Evolutionary conservation across 2,797 vertebrate species (phyloP), one percentile per base, ranked within the genome.

Genomic region (Pantherophis alleghaniensis): DNA sequence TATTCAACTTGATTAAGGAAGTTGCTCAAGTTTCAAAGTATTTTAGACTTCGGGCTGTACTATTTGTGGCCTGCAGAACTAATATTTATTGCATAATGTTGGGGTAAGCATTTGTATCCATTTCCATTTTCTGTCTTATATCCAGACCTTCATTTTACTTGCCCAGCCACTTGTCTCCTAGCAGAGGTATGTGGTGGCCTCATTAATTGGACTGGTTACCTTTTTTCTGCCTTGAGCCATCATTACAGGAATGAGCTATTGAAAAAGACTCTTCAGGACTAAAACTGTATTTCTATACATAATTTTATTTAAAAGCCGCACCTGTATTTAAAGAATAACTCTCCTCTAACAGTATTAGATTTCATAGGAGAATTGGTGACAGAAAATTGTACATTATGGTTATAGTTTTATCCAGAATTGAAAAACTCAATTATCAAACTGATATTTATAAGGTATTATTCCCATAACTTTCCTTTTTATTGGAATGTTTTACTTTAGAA

Each of bases 221-320:
- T 94, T 69, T 92, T 94, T 86, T 42, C 51, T 93, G 47, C 86
- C 20, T 24, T 42, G 95, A 87, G 59, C 56, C 88, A 63, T 95
- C 51, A 47, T 59, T 90, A 92, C 94, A 91, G 91, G 66, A 90
- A 61, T 0, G 86, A 86, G 66, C 87, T 95, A 95, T 56, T 37
- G 1, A 94, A 93, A 94, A 88, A n/a, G 7, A 10, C 95, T 95
- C 89, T 7, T 93, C 22, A 90, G 94, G 90, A 37, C 94, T 96
- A 95, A 94, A 95, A 87, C 18, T 9, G 13, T 92, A 79, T 89
- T 28, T 96, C 95, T 90, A 89, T 95, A 96, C 95, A 28, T 94
- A 94, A 53, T 93, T 47, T 96, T 14, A 69, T 95, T 20, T 96
- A 96, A 96, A 96, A 95, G 94, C 96, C 90, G n/a, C 92, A 37